A percentile compares a stretch with the other conserved stretches of the same genome.
phyloP scores from a whole-genome alignment of 2,888 invertebrate genomes.

The Melikaiella ostensackeni region DNA sequence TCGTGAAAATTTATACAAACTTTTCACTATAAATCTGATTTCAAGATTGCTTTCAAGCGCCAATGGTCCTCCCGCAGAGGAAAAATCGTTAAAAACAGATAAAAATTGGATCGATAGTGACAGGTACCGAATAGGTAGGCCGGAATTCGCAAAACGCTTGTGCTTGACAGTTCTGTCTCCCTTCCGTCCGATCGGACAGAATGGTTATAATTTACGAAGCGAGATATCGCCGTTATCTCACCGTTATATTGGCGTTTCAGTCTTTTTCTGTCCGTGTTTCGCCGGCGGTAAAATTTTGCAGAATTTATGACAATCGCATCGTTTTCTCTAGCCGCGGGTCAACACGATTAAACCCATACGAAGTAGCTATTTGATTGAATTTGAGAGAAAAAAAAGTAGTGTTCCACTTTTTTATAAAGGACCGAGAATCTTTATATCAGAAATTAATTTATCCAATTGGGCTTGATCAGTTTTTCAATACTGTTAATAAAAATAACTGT shows the following conservation, averaged over 20 bases:
- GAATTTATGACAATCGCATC: conserved; percentile 5
- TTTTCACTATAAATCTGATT: background rate
- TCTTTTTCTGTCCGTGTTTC: conserved; percentile 9
- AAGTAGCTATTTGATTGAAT: background rate
- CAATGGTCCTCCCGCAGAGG: background rate
- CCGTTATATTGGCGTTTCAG: conserved; percentile 42
- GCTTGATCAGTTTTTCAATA: too few species aligned
- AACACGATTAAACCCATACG: background rate
- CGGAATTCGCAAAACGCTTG: conserved; percentile 53
- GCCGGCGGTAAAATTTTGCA: conserved; percentile 9
- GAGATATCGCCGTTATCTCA: conserved; percentile 53
- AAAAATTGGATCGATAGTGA: conserved; percentile 55
- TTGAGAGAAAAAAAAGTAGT: background rate
- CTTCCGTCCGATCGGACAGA: conserved; percentile 59
- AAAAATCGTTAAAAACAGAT: conserved; percentile 45
- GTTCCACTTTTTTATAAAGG: background rate
- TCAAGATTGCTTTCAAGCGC: conserved; percentile 5
- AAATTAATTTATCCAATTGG: too few species aligned
- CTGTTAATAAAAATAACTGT: too few species aligned
- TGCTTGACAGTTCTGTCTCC: conserved; percentile 63
- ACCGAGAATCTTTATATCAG: background rate
- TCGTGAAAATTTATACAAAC: too few species aligned
- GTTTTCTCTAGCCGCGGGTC: conserved; percentile 30
- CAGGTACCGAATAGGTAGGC: conserved; percentile 48
- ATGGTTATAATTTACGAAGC: conserved; percentile 61